These are phyloP conservation scores for Syngnathus scovelli DNA, from an alignment of 2,113 vertebrate genomes.

Conservation along the genomic window DNA sequence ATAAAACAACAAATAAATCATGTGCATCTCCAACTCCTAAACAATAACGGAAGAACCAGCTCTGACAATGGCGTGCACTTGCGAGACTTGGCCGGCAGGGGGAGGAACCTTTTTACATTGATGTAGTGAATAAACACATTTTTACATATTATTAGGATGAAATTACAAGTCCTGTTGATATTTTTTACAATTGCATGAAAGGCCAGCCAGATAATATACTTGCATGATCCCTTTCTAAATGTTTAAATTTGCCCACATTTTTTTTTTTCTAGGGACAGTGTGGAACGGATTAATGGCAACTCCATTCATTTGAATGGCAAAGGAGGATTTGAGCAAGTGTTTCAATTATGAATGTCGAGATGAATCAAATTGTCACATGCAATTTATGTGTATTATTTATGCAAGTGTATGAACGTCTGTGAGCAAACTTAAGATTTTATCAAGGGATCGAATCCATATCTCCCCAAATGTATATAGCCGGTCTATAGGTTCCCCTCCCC, in stretches of 20 bases:
- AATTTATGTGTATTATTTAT: background rate
- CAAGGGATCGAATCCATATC: background rate
- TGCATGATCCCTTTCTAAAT: background rate
- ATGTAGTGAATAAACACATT: background rate
- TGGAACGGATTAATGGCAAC: background rate
- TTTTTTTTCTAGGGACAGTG: background rate
- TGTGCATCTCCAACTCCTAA: slow-evolving; percentile 52
- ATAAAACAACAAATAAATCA: slow-evolving; percentile 63
- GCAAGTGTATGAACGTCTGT: background rate
- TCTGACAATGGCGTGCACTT: slow-evolving; percentile 72
- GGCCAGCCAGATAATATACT: background rate
- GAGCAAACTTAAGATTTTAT: background rate
- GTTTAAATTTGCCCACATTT: background rate
- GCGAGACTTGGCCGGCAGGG: slow-evolving; percentile 69
- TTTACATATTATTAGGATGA: background rate
- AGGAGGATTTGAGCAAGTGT: background rate
- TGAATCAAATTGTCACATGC: no score
- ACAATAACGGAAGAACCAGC: slow-evolving; percentile 43
- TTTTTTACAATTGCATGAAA: background rate
- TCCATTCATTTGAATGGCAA: background rate
- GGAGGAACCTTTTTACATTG: background rate
- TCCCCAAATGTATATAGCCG: background rate
- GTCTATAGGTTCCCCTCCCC: background rate
- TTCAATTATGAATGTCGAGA: background rate
- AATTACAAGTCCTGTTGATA: background rate